Conservation (phyloP, 2,888 invertebrate species). For the Rhodophaea formosa region DNA sequence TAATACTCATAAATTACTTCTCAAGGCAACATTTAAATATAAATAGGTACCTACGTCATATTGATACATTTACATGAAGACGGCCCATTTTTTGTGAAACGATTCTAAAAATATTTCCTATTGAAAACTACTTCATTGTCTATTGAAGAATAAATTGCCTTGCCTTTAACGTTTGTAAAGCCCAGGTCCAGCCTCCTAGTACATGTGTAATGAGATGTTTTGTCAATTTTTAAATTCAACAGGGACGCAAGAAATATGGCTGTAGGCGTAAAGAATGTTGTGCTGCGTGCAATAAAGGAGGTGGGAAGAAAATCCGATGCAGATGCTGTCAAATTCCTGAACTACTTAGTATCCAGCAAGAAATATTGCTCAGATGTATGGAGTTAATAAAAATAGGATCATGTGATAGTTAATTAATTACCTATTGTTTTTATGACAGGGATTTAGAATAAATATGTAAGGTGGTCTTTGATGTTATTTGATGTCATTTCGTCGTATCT, state of each 20-base stretch:
- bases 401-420: too few species aligned
- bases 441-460: background rate
- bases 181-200: too few species aligned
- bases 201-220: too few species aligned
- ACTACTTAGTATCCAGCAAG: conserved; percentile 98
- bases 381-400: conserved; percentile 84
- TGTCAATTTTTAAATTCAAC: conserved; percentile 30
- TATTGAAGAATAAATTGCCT: too few species aligned
- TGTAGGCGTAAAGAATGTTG: conserved; percentile 95
- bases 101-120: too few species aligned
- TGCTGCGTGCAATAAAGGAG: conserved; percentile 90
- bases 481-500: too few species aligned
- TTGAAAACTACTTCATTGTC: background rate
- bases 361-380: conserved; percentile 99
- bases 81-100: too few species aligned
- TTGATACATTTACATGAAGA: too few species aligned
- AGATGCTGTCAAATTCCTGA: conserved; percentile 93
- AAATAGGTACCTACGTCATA: too few species aligned
- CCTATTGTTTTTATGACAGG: background rate
- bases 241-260: conserved; percentile 99
- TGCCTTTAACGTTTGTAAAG: too few species aligned
- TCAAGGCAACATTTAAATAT: too few species aligned
- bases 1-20: too few species aligned
- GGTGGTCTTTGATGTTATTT: background rate
- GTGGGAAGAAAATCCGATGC: conserved; percentile 92